These are phyloP conservation scores for Ditylenchus dipsaci DNA, from an alignment of 1,140 invertebrate species.

Conservation along the genomic window DNA sequence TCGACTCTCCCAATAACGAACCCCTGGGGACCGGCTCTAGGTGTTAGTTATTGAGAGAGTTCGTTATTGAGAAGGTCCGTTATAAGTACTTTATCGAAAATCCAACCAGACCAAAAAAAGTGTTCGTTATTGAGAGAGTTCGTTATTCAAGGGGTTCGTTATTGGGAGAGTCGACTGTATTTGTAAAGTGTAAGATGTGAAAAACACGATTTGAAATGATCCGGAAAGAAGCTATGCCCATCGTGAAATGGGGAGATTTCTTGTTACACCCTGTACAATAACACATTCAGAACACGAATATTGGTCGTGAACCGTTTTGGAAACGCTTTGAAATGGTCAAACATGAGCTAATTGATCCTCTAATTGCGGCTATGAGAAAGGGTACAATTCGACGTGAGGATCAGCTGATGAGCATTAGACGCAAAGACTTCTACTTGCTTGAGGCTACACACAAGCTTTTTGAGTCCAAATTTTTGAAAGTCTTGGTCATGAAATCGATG, in stretches of 20 bases:
- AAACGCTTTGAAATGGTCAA: slow-evolving; percentile 71
- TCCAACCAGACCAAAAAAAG: no score
- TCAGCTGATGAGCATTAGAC: slow-evolving; percentile 69
- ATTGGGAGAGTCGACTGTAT: no score
- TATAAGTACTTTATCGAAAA: no score
- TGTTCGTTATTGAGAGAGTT: no score
- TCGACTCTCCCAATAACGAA: no score
- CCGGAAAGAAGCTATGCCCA: background rate
- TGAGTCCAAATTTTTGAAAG: slow-evolving; percentile 78
- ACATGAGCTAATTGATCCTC: slow-evolving; percentile 68
- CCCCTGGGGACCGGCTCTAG: no score
- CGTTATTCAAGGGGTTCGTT: no score
- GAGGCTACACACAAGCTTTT: slow-evolving; percentile 69
- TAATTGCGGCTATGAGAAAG: slow-evolving; percentile 71
- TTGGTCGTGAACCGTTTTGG: slow-evolving; percentile 64
- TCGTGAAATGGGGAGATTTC: background rate
- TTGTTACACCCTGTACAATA: background rate
- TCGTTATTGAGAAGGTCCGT: no score
- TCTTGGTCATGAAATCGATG: slow-evolving; percentile 88
- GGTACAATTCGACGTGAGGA: slow-evolving; percentile 65
- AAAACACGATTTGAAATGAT: background rate
- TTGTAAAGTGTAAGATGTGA: no score
- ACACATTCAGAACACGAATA: background rate
- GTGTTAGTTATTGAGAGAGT: no score
- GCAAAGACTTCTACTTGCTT: slow-evolving; percentile 67